These are phyloP conservation scores for Passerculus sandwichensis DNA, from an alignment of 2,797 vertebrate species.

Conservation along the genomic window DNA sequence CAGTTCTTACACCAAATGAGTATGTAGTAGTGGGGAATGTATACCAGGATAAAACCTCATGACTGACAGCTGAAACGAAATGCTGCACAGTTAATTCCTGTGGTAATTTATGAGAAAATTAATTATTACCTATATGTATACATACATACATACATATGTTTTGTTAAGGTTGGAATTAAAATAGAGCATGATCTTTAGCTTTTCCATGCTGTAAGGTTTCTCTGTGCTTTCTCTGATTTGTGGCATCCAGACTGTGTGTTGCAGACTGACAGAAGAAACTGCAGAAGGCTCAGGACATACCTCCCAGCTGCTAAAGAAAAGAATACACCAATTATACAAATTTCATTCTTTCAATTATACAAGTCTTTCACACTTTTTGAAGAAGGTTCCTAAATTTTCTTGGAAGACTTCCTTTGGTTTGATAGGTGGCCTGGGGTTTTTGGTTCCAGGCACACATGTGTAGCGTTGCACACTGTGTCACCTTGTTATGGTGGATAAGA, in stretches of 20 bases:
- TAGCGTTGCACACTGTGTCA: not conserved
- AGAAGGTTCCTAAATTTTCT: not conserved
- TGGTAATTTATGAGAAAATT: not conserved
- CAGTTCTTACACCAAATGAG: not conserved
- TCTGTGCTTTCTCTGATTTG: not conserved
- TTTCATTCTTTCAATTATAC: not conserved
- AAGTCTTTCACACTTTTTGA: not conserved
- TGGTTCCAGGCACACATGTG: not conserved
- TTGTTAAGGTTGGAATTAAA: not conserved
- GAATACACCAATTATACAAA: not conserved
- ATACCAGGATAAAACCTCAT: not conserved
- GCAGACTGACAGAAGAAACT: not conserved
- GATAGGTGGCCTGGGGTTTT: not conserved
- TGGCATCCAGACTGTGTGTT: not conserved
- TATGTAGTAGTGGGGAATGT: not conserved
- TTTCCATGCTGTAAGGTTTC: not conserved
- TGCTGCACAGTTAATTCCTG: not conserved
- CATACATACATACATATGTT: not conserved
- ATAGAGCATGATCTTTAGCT: not conserved
- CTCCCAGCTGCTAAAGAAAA: not conserved
- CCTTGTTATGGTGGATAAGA: rapidly evolving
- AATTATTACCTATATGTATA: not conserved
- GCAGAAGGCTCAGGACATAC: not conserved
- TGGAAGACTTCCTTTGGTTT: not conserved
- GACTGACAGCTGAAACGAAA: not conserved